Evolutionary conservation across 2,113 vertebrate genomes (phyloP), one percentile per base, ranked within the genome.

Genomic region (Ardeotis arabs): DNA sequence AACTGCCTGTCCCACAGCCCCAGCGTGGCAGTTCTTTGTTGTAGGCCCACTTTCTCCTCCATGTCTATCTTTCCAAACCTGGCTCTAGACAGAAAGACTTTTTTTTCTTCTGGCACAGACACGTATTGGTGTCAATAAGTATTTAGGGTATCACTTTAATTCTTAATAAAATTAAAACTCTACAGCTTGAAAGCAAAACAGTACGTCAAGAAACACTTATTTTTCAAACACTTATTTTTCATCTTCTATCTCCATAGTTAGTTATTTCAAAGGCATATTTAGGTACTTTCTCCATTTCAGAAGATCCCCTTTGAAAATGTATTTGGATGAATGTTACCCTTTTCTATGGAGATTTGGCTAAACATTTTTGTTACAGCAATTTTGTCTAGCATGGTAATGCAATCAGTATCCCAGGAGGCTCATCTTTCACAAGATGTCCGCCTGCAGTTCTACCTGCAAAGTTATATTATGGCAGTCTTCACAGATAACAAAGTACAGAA

Each of bases 341-440:
- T 86, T 89, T 82, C 84, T 78, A 76, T 0, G 14, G 45, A 79
- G 62, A 92, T 85, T 39, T 96, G 41, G 55, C 74, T 79, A 95
- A 95, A 91, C 55, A 55, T 91, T 95, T 95, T 94, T 95, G 89
- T 91, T 94, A 89, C 50, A 94, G 77, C 89, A 85, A 85, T 93
- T 96, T 93, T 96, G 44, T 82, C 94, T 87, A 95, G 89, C 77
- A 75, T 59, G 73, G 82, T 90, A 95, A 95, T 89, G 81, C 81
- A 95, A 69, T 89, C 93, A 67, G 50, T 41, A 62, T 91, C 94
- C 75, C 73, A 55, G 76, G 59, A 92, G 75, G 72, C 41, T 87
- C 89, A 88, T 86, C 67, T 63, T 91, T 92, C 79, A 90, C 53
- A 91, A 60, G 87, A 78, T 62, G 80, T 81, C 89, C 93, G 78